phyloP scores from a whole-genome alignment of 2,888 invertebrate genomes.

The Netelia inedita region DNA sequence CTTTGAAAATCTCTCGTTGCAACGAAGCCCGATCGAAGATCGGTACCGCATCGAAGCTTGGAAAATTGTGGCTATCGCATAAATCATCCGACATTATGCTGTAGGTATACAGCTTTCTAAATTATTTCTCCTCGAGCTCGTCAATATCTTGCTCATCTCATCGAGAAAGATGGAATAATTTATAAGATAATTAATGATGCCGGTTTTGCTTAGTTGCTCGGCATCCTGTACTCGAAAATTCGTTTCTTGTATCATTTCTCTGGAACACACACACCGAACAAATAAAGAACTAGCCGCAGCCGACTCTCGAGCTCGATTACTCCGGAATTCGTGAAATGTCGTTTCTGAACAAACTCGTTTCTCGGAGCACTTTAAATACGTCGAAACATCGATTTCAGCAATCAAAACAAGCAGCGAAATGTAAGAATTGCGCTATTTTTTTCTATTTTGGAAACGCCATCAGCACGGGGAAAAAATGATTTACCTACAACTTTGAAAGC shows the following conservation, averaged over 20 bases:
- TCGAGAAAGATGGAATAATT: conserved; percentile 38
- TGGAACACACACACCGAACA: neutral
- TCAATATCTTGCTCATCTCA: conserved; percentile 47
- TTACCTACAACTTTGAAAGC: neutral
- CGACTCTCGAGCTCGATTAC: neutral
- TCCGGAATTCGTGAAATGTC: conserved; percentile 25
- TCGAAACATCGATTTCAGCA: too few species aligned
- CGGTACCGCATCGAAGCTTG: conserved; percentile 1
- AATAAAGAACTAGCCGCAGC: conserved; percentile 1
- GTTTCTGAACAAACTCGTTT: conserved; percentile 22
- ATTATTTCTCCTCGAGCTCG: conserved; percentile 12
- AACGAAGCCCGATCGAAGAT: conserved; percentile 38
- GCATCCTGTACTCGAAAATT: neutral
- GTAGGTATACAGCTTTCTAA: conserved; percentile 57
- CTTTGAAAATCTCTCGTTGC: neutral
- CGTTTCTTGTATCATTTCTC: neutral
- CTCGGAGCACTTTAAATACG: neutral
- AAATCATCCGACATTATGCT: conserved; percentile 15
- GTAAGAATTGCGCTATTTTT: too few species aligned
- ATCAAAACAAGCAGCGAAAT: too few species aligned
- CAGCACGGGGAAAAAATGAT: too few species aligned
- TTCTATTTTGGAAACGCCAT: too few species aligned
- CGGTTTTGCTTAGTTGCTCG: neutral
- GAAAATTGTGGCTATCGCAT: conserved; percentile 40
- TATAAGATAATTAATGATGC: conserved; percentile 17